Evolutionary conservation across 2,797 vertebrate species (phyloP).

Genomic region (Potorous gilbertii): DNA sequence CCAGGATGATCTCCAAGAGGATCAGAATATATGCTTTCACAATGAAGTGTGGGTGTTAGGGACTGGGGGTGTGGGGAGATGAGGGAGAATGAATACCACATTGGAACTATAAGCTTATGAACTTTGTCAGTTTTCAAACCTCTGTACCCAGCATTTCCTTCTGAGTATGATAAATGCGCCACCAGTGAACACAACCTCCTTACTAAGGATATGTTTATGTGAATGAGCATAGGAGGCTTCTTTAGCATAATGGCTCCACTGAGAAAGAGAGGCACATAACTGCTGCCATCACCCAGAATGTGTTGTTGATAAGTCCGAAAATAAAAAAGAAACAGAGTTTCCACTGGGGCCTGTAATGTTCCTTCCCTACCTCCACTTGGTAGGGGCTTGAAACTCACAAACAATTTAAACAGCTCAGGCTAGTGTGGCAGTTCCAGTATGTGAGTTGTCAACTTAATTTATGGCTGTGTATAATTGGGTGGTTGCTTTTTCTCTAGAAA

Average conservation of each 20-base stretch:
- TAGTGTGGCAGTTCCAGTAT: slow-evolving; percentile 59
- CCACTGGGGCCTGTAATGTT: slow-evolving; percentile 54
- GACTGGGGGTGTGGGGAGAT: not conserved
- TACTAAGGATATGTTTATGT: slow-evolving; percentile 59
- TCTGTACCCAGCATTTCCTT: slow-evolving; percentile 43
- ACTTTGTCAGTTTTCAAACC: slow-evolving; percentile 59
- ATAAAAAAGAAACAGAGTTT: slow-evolving; percentile 72
- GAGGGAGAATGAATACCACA: not conserved
- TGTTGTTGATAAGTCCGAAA: slow-evolving; percentile 73
- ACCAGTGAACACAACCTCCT: slow-evolving; percentile 54
- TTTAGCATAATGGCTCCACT: slow-evolving; percentile 77
- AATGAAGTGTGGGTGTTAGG: not conserved
- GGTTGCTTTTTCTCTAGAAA: slow-evolving; percentile 76
- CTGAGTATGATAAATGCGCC: slow-evolving; percentile 66
- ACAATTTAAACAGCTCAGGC: slow-evolving; percentile 73
- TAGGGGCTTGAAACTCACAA: slow-evolving; percentile 62
- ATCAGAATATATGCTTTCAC: slow-evolving; percentile 52
- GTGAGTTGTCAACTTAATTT: slow-evolving; percentile 84
- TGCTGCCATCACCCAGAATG: not conserved
- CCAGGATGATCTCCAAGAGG: not conserved
- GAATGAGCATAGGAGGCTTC: slow-evolving; percentile 53
- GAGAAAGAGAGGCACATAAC: slow-evolving; percentile 55
- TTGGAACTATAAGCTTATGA: slow-evolving; percentile 47
- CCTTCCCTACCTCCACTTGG: slow-evolving; percentile 51
- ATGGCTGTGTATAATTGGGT: slow-evolving; percentile 78